Evolutionary conservation across 1,140 invertebrate species (phyloP).

Genomic region (Penaeus chinensis): DNA sequence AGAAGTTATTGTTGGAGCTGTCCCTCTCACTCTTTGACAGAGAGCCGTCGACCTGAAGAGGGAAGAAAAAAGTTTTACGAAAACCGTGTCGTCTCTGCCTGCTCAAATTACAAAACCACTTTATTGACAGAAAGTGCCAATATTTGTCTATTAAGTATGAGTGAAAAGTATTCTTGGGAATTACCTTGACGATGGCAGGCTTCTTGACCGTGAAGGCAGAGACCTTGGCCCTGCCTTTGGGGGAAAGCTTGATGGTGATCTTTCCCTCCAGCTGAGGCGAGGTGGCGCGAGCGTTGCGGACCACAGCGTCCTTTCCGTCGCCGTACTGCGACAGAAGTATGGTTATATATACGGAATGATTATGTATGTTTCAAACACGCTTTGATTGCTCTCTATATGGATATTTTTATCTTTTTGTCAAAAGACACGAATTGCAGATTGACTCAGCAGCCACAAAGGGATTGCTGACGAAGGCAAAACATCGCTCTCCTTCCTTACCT

Average conservation of each 20-base stretch:
- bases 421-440: no score
- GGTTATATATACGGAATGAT: background rate
- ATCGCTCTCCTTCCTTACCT: conserved; percentile 12
- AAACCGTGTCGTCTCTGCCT: background rate
- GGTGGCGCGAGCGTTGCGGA: conserved; percentile 7
- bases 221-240: conserved; percentile 39
- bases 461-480: no score
- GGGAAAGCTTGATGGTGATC: conserved; percentile 26
- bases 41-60: conserved; percentile 37
- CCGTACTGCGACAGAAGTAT: conserved; percentile 22
- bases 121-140: background rate
- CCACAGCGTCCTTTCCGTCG: conserved; percentile 13
- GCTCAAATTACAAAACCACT: background rate
- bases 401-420: background rate
- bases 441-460: no score
- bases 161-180: background rate
- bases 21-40: conserved; percentile 9
- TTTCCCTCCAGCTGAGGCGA: conserved; percentile 33
- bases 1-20: conserved; percentile 26
- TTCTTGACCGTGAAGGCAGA: conserved; percentile 20
- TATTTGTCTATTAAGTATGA: background rate
- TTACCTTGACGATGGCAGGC: conserved; percentile 39
- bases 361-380: background rate
- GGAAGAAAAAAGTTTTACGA: background rate
- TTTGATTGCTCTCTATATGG: background rate